Base-by-base conservation (phyloP, 2,888 invertebrate species). In the Morpho helenor region DNA sequence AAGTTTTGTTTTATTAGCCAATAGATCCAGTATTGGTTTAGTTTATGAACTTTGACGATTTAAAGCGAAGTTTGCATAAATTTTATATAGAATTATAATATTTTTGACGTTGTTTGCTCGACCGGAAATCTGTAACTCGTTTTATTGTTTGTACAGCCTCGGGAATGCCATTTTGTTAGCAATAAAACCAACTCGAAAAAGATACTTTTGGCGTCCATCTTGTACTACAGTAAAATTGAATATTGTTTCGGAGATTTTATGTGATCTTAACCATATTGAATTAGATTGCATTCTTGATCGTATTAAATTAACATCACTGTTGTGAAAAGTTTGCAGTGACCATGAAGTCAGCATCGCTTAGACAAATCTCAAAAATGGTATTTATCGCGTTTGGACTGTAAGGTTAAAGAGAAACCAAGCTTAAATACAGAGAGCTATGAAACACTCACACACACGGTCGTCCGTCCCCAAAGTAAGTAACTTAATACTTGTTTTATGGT, bases 21-120 rank as follows among this genome's bases (percentile, higher is more conserved):
- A 56, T 56, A 49, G 47, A 53, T 54, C 50, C 59, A 49, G 31
- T 54, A 59, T 59, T 61, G 63, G 52, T 58, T 53, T 56, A 52
- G 63, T 63, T 58, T 43, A 8, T 39, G 52, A 66, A 66, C 59
- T 66, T 63, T 61, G 51, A 53, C 59, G 50, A 63, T 66, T 66
- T 55, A 53, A 61, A 59, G 57, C 50, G 60, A 61, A 61, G 52
- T 60, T 62, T 43, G 58, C 53, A 54, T 58, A 52, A 49, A 46
- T 58, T 62, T 52, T 50, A 55, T 56, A 60, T 50, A 52, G 50
- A 54, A 60, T 55, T 48, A 42, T 41, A 31, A 47, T 10, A 54
- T 54, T 61, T 60, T 53, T 57, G 59, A 46, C 65, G 61, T 55
- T 63, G 39, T 22, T 52, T 43, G 48, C 40, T 51, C 48, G 40